Evolutionary conservation across 37 sponge, comb jelly and placozoan species (phyloP).

Genomic region (Mnemiopsis leidyi): DNA sequence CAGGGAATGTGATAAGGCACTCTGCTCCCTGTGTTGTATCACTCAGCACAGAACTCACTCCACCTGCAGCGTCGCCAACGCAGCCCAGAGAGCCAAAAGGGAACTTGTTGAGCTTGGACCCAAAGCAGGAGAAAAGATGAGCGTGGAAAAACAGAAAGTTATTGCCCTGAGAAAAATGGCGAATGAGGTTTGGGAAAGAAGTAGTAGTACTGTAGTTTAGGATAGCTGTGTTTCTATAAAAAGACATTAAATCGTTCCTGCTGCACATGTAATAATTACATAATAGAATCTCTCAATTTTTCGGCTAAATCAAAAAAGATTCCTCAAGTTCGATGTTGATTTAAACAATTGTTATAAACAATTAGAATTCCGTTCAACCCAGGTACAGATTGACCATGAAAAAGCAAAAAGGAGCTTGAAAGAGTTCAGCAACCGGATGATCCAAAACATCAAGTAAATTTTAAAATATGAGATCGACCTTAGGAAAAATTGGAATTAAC

Average conservation of each 20-base stretch:
- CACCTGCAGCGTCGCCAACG: conserved; percentile 29
- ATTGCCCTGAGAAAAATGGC: conserved; percentile 38
- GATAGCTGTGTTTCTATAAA: too few species aligned
- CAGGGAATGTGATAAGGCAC: conserved; percentile 59
- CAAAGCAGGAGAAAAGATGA: conserved; percentile 62
- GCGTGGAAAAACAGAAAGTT: conserved; percentile 44
- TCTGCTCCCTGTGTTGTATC: conserved; percentile 63
- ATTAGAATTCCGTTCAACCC: background rate
- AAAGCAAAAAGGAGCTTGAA: conserved; percentile 37
- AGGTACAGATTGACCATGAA: conserved; percentile 54
- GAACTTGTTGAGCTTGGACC: conserved; percentile 2
- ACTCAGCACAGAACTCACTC: conserved; percentile 50
- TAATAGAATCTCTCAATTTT: too few species aligned
- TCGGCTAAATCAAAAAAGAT: too few species aligned
- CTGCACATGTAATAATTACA: too few species aligned
- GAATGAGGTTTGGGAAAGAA: background rate
- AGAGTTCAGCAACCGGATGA: conserved; percentile 46
- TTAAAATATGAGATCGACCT: too few species aligned
- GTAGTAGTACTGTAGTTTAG: background rate
- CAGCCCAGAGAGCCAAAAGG: conserved; percentile 29
- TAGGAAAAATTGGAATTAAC: too few species aligned
- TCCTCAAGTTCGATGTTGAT: too few species aligned
- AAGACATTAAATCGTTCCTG: too few species aligned
- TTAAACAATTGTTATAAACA: too few species aligned
- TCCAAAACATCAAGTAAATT: conserved; percentile 45